A percentile compares a stretch with the other conserved stretches of the same genome.
These are phyloP conservation scores for Oncorhynchus gorbuscha DNA, from an alignment of 2,113 vertebrate species.

Conservation along the genomic window DNA sequence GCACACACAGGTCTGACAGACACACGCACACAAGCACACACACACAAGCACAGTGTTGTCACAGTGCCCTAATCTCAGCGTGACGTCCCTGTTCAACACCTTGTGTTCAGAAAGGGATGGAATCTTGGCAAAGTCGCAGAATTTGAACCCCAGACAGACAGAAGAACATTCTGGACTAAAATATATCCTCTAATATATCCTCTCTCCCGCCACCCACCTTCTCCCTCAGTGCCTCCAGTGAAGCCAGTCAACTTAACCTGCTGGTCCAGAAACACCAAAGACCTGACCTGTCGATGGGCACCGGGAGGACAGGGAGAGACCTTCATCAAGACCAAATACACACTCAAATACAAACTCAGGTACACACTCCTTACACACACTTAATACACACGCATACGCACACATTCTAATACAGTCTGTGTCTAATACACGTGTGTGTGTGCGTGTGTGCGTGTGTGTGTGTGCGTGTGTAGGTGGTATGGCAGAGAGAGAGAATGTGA, in stretches of 20 bases:
- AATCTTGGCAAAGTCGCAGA: slow-evolving; percentile 58
- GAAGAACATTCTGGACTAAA: slow-evolving; percentile 17
- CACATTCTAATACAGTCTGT: not conserved
- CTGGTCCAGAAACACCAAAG: slow-evolving; percentile 98
- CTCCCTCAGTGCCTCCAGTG: slow-evolving; percentile 85
- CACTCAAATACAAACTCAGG: slow-evolving; percentile 95
- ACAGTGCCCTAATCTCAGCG: slow-evolving; percentile 55
- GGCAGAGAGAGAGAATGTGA: slow-evolving; percentile 92
- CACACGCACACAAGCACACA: not conserved
- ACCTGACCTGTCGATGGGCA: slow-evolving; percentile 92
- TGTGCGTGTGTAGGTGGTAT: slow-evolving; percentile 81
- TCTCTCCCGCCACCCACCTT: not conserved
- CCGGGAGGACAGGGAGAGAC: slow-evolving; percentile 89
- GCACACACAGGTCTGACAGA: too few species aligned
- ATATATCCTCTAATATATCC: not conserved
- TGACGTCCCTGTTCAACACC: slow-evolving; percentile 53
- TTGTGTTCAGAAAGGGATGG: slow-evolving; percentile 65
- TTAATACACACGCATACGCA: not conserved
- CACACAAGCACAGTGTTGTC: not conserved
- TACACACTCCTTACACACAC: slow-evolving; percentile 41
- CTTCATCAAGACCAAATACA: slow-evolving; percentile 92
- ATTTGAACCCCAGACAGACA: slow-evolving; percentile 61
- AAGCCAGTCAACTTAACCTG: slow-evolving; percentile 94
- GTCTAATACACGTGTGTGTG: not conserved
- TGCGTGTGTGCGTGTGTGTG: not conserved